Conservation (phyloP, 2,888 invertebrate species). For the Linyphia triangularis region DNA sequence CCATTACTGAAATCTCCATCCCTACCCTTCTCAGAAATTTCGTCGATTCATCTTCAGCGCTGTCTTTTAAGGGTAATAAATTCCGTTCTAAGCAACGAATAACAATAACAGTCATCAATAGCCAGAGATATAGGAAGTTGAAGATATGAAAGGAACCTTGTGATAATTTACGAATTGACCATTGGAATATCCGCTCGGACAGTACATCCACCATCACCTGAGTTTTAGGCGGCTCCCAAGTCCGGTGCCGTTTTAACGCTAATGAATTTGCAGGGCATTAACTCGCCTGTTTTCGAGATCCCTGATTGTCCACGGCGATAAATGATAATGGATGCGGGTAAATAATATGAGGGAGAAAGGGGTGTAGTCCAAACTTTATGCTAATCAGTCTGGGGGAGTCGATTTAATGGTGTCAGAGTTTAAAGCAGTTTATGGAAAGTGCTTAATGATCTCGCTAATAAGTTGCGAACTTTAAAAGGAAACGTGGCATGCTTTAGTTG, state of each 20-base stretch:
- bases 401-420: conserved; percentile 30
- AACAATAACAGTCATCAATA: conserved; percentile 40
- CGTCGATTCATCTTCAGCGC: conserved; percentile 5
- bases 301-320: conserved; percentile 41
- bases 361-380: conserved; percentile 27
- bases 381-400: conserved; percentile 29
- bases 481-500: neutral
- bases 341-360: conserved; percentile 23
- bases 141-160: conserved; percentile 5
- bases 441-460: conserved; percentile 41
- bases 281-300: conserved; percentile 35
- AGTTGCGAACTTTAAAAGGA: neutral
- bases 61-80: conserved; percentile 11
- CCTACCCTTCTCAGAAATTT: neutral
- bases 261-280: conserved; percentile 60
- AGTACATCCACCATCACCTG: neutral
- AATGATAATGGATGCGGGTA: conserved; percentile 49
- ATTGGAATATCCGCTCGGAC: conserved; percentile 22
- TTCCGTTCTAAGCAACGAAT: conserved; percentile 12
- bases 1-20: conserved; percentile 6
- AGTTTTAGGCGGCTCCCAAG: neutral
- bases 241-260: neutral
- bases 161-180: conserved; percentile 59
- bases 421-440: conserved; percentile 45
- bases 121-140: neutral